A percentile compares a stretch with the other conserved stretches of the same genome.
Conservation (phyloP, 2,113 vertebrate genomes). For the Brevimyrus niger region DNA sequence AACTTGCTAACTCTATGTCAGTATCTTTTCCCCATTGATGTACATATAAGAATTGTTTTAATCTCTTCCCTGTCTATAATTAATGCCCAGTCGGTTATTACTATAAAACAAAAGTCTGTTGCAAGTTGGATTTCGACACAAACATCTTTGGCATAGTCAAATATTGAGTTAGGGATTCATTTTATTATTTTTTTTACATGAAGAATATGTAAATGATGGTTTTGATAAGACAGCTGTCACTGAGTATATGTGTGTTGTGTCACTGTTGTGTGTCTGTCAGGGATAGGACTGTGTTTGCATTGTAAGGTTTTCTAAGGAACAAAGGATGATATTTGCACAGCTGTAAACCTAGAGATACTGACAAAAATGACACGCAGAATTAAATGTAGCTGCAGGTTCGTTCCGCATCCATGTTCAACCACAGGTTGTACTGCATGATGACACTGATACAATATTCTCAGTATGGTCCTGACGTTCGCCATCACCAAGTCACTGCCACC, state of each 20-base stretch:
- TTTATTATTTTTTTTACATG: not conserved
- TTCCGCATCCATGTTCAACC: not conserved
- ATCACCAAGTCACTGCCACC: not conserved
- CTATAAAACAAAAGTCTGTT: not conserved
- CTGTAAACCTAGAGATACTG: not conserved
- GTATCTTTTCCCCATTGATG: not conserved
- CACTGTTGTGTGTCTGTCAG: not conserved
- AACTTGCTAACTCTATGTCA: not conserved
- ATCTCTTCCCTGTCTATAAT: not conserved
- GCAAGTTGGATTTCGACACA: not conserved
- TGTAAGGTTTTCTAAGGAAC: not conserved
- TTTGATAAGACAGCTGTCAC: not conserved
- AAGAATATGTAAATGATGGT: not conserved
- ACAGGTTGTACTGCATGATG: not conserved
- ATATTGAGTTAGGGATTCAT: not conserved
- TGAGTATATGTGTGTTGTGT: not conserved
- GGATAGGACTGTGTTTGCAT: not conserved
- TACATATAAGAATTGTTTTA: conserved; percentile 2
- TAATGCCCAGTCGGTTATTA: not conserved
- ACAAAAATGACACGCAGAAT: not conserved
- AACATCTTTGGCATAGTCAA: not conserved
- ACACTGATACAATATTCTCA: not conserved
- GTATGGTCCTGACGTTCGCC: not conserved
- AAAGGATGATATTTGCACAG: not conserved
- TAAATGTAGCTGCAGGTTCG: not conserved